Base-by-base conservation (phyloP, 2,888 invertebrate genomes). In the Volucella zonaria region DNA sequence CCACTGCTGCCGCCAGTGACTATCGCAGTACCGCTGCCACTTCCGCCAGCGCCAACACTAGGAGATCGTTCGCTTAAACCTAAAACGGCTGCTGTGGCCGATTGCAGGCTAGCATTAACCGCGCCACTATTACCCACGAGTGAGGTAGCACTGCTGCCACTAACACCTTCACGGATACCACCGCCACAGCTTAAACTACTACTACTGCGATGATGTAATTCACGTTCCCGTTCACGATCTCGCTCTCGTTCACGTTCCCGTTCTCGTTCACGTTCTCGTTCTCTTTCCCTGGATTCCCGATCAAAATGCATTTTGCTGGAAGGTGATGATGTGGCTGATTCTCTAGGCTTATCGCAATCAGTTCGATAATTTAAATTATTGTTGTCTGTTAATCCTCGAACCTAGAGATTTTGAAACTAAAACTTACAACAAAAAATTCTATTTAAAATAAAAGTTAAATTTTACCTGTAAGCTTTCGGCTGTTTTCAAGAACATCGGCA, bases 401-500 rank as follows among this genome's bases (percentile, higher is more conserved):
- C 92, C 92, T 92, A 74, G 23, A 59, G 47, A 70, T 64, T 3
- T 56, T 47, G 49, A 47, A 70, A 78, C 14, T 59, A 49, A 14
- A 23, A 54, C 10, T 40, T 43, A 43, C 51, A 40, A 45, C 49
- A 14, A 45, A n/a, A 0, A 59, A 18, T 23, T 51, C 11, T 1
- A 40, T 3, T n/a, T 38, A 38, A 8, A 9, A 40, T 11, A 18
- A 18, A 52, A 3, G 3, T 6, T 9, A 8, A 15, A 23, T 88
- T 87, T 64, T 90, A 94, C 96, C 94, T 97, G 97, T 93, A 97
- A 94, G 89, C 97, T 96, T 93, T 97, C 97, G 88, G 97, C 97
- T 90, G 97, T 97, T 94, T 96, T 96, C 91, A 97, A 94, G 94
- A 97, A 96, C 94, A 96, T 96, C 90, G 96, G 96, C 92, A 97